Evolutionary conservation across 2,888 invertebrate genomes (phyloP).

Genomic region (Thymelicus sylvestris): DNA sequence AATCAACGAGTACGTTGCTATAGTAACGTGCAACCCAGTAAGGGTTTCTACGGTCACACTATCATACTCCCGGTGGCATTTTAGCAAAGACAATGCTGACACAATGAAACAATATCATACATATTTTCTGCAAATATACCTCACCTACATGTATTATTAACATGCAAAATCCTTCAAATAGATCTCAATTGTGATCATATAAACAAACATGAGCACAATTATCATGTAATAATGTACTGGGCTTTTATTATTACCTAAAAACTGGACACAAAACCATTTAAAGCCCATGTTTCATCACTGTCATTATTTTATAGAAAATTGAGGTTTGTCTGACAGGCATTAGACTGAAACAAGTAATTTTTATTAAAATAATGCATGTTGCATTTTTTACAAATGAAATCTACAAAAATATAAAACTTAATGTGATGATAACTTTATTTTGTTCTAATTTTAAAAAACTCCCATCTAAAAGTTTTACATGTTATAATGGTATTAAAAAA

Average conservation of each 20-base stretch:
- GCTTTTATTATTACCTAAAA: background rate
- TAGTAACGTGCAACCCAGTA: background rate
- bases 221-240: background rate
- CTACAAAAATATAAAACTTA: background rate
- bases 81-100: background rate
- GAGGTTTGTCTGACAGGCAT: background rate
- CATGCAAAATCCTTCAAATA: background rate
- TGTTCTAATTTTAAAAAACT: background rate
- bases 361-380: background rate
- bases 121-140: too few species aligned
- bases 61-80: background rate
- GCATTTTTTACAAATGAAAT: conserved; percentile 3
- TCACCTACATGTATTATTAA: too few species aligned
- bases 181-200: background rate
- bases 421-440: background rate
- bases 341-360: background rate
- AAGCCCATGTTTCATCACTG: background rate
- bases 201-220: too few species aligned
- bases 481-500: too few species aligned
- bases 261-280: background rate
- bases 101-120: background rate
- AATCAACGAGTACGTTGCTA: background rate
- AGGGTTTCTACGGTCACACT: background rate
- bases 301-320: background rate
- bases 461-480: too few species aligned